Percentiles rank a stretch among this genome's conserved stretches.
phyloP scores from a whole-genome alignment of 2,797 vertebrate genomes.

The Poeciliopsis turneri region DNA sequence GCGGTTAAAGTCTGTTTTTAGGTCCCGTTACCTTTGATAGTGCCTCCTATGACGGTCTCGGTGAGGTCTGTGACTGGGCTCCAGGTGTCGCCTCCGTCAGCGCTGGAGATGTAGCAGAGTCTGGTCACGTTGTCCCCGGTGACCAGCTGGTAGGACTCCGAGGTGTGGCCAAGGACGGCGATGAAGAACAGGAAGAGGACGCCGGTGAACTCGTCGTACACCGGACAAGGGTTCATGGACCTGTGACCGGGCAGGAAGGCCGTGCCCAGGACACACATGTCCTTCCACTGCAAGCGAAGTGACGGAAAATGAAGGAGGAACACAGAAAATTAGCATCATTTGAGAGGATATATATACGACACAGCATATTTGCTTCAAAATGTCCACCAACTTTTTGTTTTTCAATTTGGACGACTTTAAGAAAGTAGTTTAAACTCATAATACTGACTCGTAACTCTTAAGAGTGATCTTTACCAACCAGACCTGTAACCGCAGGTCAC shows the following conservation, averaged over 20 bases:
- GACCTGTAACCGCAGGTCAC: slow-evolving; percentile 15
- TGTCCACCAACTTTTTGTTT: neutral
- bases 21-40: slow-evolving; percentile 84
- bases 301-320: neutral
- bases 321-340: neutral
- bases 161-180: slow-evolving; percentile 88
- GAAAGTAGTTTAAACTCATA: neutral
- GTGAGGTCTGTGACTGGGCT: slow-evolving; percentile 87
- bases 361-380: neutral
- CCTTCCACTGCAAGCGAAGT: slow-evolving; percentile 85
- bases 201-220: slow-evolving; percentile 89
- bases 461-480: neutral
- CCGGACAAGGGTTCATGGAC: slow-evolving; percentile 96
- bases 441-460: neutral
- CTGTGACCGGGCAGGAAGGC: slow-evolving; percentile 87
- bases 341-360: neutral
- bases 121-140: slow-evolving; percentile 90
- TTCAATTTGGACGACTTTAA: neutral
- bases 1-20: neutral
- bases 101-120: slow-evolving; percentile 89
- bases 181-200: slow-evolving; percentile 96
- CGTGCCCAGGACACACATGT: slow-evolving; percentile 84
- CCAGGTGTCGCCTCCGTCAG: slow-evolving; percentile 88
- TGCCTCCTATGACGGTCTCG: slow-evolving; percentile 83
- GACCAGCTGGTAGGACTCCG: slow-evolving; percentile 89